Base-by-base conservation (phyloP, 2,888 invertebrate genomes). In the Scelioninae gen. 2 region DNA sequence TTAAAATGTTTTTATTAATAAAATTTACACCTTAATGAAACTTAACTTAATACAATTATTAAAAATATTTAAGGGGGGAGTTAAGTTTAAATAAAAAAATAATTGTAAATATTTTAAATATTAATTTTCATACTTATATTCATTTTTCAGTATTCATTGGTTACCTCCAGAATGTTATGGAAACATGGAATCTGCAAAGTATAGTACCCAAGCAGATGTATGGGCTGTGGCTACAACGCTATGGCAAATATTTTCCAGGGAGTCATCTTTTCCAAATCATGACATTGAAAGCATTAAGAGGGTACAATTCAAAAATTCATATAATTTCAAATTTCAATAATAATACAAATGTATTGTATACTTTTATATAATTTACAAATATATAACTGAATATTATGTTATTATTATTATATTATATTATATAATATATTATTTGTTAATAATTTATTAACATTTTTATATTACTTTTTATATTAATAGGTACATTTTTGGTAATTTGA, bases 141-240 rank as follows among this genome's bases (percentile, higher is more conserved):
- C 16, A 39, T 2, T 16, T 70, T 63, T 15, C 82, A 96, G 95
- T 80, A 89, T 95, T 1, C 95, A 95, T 77, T 97, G 96, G 96
- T 91, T 96, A 82, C 96, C 97, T 0, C 91, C 93, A 7, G 96
- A 96, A 84, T 93, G 92, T 82, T 92, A 93, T 83, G 84, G 88
- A 0, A 92, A 93, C 83, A 89, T 92, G 81, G 90, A 90, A 80
- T 87, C 89, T 77, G 93, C 93, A 10, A 91, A 90, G 82, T 87
- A 88, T 7, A 92, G 92, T 15, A 89, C 90, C 0, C 89, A 91
- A 57, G 93, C 94, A 9, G 97, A 97, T 82, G 91, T 96, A 16
- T 97, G 96, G 95, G 95, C 97, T 3, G 93, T 94, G 82, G 95
- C 94, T 0, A 97, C 96, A 2, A 96, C 96, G 0, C 85, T 96